Percentiles rank a stretch among this genome's conserved stretches.
Conservation (phyloP, 2,888 invertebrate species). For the Mythimna albipuncta region DNA sequence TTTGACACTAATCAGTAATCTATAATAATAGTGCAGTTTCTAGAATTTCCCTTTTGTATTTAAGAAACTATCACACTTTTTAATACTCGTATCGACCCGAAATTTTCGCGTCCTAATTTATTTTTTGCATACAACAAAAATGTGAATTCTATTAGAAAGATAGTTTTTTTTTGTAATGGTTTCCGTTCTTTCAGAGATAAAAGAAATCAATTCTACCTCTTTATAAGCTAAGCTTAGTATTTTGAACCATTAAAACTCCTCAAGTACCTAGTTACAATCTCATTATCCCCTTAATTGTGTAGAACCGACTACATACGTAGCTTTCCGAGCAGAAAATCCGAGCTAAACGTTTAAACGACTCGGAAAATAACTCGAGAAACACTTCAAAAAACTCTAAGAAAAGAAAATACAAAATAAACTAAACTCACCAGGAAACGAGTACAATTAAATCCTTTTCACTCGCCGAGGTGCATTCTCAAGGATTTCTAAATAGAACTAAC, state of each 20-base stretch:
- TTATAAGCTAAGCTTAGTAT: not conserved
- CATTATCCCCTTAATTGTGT: not conserved
- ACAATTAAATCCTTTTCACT: constrained; percentile 41
- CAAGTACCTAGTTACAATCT: not conserved
- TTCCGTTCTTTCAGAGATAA: not conserved
- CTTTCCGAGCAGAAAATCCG: not conserved
- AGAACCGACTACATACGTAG: not conserved
- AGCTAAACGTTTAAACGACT: constrained; percentile 21
- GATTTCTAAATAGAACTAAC: constrained; percentile 44
- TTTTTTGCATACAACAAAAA: not conserved
- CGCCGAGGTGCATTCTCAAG: constrained; percentile 38
- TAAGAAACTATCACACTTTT: too few species aligned
- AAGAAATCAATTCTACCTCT: not conserved
- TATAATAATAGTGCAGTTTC: too few species aligned
- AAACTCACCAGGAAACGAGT: constrained; percentile 14
- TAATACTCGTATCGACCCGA: too few species aligned
- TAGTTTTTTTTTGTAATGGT: not conserved
- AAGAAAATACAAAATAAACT: constrained; percentile 26
- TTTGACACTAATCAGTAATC: too few species aligned
- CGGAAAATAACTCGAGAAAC: constrained; percentile 23
- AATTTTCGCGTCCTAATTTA: too few species aligned
- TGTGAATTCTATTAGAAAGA: not conserved
- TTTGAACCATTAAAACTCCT: not conserved
- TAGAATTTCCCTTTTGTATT: too few species aligned
- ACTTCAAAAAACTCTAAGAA: constrained; percentile 25